Conservation (phyloP, 1,140 invertebrate species). For the Hycleus cichorii region DNA sequence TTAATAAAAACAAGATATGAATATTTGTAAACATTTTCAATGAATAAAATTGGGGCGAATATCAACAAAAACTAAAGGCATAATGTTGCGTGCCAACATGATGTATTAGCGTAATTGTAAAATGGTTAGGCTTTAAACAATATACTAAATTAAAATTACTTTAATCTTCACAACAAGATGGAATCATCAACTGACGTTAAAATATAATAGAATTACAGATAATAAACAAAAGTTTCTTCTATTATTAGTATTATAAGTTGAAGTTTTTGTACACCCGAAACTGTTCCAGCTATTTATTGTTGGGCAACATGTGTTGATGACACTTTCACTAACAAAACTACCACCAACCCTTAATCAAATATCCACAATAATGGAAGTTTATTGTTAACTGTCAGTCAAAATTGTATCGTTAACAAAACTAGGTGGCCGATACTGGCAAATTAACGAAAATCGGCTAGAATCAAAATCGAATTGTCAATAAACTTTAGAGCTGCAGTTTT, state of each 20-base stretch:
- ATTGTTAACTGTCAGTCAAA: too few relatives aligned
- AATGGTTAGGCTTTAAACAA: conserved; percentile 9
- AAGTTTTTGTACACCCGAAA: background rate
- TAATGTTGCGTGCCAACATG: conserved; percentile 1
- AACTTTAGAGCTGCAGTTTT: too few relatives aligned
- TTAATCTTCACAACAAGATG: background rate
- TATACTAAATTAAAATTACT: conserved; percentile 7
- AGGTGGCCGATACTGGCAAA: too few relatives aligned
- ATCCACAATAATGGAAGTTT: too few relatives aligned
- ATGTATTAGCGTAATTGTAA: conserved; percentile 4
- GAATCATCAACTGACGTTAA: background rate
- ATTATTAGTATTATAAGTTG: background rate
- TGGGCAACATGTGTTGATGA: conserved; percentile 18
- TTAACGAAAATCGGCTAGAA: too few relatives aligned
- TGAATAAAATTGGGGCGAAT: background rate
- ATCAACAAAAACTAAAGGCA: background rate
- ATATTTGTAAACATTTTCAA: background rate
- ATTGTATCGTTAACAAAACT: too few relatives aligned
- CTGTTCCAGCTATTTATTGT: conserved; percentile 14
- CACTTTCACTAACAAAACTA: conserved; percentile 1
- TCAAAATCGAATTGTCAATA: too few relatives aligned
- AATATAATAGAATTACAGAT: too few relatives aligned
- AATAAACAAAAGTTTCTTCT: too few relatives aligned
- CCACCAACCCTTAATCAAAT: too few relatives aligned
- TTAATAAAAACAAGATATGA: background rate